These are phyloP conservation scores for Felis chaus DNA, from an alignment of 2,113 vertebrate species.

Conservation along the genomic window DNA sequence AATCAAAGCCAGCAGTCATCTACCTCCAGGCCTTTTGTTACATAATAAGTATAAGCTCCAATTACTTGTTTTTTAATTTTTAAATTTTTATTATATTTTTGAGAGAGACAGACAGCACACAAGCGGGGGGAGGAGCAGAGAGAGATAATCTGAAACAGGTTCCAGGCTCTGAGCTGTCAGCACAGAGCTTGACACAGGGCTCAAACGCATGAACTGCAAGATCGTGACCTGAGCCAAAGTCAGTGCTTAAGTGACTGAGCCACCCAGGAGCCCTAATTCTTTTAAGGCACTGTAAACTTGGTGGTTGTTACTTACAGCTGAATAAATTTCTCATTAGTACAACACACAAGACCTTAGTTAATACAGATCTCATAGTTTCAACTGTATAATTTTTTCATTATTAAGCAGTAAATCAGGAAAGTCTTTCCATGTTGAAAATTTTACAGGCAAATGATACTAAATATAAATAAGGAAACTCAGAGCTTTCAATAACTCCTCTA, in stretches of 20 bases:
- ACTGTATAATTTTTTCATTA: neutral
- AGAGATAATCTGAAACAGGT: no score
- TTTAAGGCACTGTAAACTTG: neutral
- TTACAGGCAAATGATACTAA: neutral
- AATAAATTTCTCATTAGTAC: neutral
- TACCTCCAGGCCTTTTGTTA: neutral
- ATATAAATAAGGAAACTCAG: neutral
- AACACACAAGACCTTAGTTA: neutral
- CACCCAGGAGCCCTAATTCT: neutral
- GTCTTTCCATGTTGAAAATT: slow-evolving; percentile 10
- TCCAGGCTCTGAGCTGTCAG: no score
- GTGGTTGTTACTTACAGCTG: neutral
- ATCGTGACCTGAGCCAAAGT: no score
- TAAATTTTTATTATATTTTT: no score
- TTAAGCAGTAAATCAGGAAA: slow-evolving; percentile 10
- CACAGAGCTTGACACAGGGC: no score
- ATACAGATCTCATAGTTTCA: neutral
- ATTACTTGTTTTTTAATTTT: neutral
- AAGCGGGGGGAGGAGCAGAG: no score
- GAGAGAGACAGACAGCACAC: no score
- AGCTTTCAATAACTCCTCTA: neutral
- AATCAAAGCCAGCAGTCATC: neutral
- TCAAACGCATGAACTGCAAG: no score
- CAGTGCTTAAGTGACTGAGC: no score
- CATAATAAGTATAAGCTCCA: neutral